phyloP scores from a whole-genome alignment of 1,140 invertebrate species.

The Drosophila setifemur region DNA sequence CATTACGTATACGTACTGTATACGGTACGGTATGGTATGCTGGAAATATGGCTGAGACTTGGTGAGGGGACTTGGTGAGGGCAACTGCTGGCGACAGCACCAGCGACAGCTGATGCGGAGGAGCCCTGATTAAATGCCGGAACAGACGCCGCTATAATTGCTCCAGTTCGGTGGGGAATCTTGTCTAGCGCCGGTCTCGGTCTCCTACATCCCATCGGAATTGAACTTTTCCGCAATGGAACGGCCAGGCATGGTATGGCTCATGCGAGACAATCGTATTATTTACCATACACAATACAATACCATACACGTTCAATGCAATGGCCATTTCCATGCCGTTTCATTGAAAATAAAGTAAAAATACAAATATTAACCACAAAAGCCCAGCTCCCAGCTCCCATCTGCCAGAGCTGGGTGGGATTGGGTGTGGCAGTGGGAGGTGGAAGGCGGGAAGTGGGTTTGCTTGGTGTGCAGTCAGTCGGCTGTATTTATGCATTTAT shows the following conservation, averaged over 20 bases:
- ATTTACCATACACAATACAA: conserved; percentile 55
- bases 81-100: conserved; percentile 16
- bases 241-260: conserved; percentile 22
- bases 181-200: background rate
- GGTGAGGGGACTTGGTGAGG: background rate
- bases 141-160: conserved; percentile 42
- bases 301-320: conserved; percentile 42
- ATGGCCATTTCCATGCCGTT: conserved; percentile 67
- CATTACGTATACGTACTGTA: conserved; percentile 1
- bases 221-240: conserved; percentile 51
- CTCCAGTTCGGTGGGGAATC: background rate
- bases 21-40: too few species aligned
- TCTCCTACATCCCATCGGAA: conserved; percentile 3
- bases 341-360: conserved; percentile 70
- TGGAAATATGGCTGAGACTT: too few species aligned
- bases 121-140: conserved; percentile 14
- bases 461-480: conserved; percentile 44
- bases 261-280: conserved; percentile 62
- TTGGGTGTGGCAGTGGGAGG: background rate
- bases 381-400: conserved; percentile 39
- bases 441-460: background rate
- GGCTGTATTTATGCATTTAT: conserved; percentile 58
- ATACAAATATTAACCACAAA: conserved; percentile 74
- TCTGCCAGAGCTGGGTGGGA: conserved; percentile 11
- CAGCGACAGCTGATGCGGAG: conserved; percentile 13